phyloP scores from a whole-genome alignment of 2,797 vertebrate genomes.

The Hozukius guyotensis region DNA sequence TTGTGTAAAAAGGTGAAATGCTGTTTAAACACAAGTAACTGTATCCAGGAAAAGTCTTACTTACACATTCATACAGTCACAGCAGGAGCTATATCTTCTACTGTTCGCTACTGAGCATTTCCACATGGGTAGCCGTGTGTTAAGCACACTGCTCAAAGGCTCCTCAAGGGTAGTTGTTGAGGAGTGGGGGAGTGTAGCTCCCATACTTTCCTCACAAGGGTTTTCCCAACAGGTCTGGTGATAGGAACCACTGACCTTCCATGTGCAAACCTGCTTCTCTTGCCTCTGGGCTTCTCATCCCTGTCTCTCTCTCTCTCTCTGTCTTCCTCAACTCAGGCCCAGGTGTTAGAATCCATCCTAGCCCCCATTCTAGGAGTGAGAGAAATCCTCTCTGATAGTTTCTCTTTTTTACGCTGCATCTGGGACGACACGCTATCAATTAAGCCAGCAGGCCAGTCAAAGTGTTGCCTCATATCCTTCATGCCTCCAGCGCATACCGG shows the following conservation, averaged over 20 bases:
- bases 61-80: constrained; percentile 20
- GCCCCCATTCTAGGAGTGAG: constrained; percentile 38
- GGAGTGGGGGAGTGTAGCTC: constrained; percentile 41
- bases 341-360: constrained; percentile 22
- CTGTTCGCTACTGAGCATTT: constrained; percentile 30
- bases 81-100: constrained; percentile 7
- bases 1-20: not conserved
- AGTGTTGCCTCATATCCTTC: constrained; percentile 72
- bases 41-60: constrained; percentile 8
- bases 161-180: constrained; percentile 64
- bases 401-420: constrained; percentile 49
- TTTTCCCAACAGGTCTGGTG: constrained; percentile 36
- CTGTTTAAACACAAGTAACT: constrained; percentile 17
- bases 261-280: constrained; percentile 41
- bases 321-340: constrained; percentile 16
- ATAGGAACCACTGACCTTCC: constrained; percentile 41
- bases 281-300: constrained; percentile 38
- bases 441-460: constrained; percentile 65
- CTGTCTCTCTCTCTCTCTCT: not conserved
- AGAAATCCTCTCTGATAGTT: constrained; percentile 48
- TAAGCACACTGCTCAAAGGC: constrained; percentile 62
- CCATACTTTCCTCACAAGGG: constrained; percentile 23
- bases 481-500: constrained; percentile 47
- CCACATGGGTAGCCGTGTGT: constrained; percentile 36
- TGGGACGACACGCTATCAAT: constrained; percentile 73